phyloP scores from a whole-genome alignment of 2,888 invertebrate species.

The Meiosimyza platycephala region DNA sequence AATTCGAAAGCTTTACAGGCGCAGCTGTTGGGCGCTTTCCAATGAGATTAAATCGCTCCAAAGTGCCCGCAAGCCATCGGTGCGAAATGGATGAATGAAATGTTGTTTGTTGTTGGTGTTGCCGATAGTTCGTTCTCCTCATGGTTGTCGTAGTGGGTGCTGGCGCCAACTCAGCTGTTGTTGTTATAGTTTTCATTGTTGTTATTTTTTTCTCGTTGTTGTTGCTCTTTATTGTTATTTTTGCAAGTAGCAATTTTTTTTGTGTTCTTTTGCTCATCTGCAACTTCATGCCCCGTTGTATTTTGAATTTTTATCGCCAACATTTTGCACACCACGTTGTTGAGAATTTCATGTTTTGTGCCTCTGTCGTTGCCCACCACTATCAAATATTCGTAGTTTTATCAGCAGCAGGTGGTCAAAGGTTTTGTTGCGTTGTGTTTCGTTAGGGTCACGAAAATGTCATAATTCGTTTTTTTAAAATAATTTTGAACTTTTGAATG shows the following conservation, averaged over 20 bases:
- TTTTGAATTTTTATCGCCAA: slow-evolving; percentile 23
- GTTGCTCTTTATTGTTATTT: not conserved
- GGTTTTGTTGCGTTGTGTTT: not conserved
- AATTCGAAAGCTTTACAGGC: slow-evolving; percentile 54
- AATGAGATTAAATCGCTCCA: slow-evolving; percentile 67
- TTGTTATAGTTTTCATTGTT: not conserved
- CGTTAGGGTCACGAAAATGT: slow-evolving; percentile 16
- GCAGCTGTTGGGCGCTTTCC: slow-evolving; percentile 66
- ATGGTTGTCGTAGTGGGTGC: too few species aligned
- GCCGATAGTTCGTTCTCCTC: too few species aligned
- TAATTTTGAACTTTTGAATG: not conserved
- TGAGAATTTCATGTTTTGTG: not conserved
- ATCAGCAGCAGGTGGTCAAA: not conserved
- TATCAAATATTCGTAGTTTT: not conserved
- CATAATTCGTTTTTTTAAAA: slow-evolving; percentile 8
- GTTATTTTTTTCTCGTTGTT: slow-evolving; percentile 2
- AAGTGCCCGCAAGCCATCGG: slow-evolving; percentile 64
- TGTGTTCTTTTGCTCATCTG: slow-evolving; percentile 56
- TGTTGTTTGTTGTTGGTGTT: not conserved
- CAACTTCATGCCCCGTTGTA: slow-evolving; percentile 37
- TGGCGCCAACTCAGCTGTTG: too few species aligned
- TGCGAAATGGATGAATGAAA: slow-evolving; percentile 34
- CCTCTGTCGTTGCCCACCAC: not conserved
- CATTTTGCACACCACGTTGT: slow-evolving; percentile 1
- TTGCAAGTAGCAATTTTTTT: too few species aligned